Conservation (phyloP, 2,888 invertebrate species). For the Unio delphinus region DNA sequence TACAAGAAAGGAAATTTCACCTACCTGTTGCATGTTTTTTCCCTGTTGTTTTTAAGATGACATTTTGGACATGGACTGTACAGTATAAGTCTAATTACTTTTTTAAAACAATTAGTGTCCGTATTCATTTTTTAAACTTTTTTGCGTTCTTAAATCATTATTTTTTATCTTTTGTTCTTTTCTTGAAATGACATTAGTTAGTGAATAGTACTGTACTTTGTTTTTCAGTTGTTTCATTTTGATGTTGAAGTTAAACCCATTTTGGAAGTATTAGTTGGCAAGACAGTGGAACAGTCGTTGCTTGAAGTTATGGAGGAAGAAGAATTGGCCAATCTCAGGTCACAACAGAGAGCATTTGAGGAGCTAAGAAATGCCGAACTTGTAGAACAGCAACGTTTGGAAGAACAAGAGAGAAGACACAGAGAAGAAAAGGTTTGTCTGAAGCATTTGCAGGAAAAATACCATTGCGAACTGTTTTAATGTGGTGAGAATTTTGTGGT, state of each 20-base stretch:
- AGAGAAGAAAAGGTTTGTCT: slow-evolving; percentile 68
- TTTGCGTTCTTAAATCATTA: not conserved
- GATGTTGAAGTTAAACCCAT: slow-evolving; percentile 92
- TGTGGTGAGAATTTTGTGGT: no score
- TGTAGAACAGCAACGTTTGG: slow-evolving; percentile 85
- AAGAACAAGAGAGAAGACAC: slow-evolving; percentile 80
- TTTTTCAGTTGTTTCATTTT: slow-evolving; percentile 85
- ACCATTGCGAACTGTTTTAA: no score
- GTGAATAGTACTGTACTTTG: slow-evolving; percentile 5
- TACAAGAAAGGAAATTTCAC: no score
- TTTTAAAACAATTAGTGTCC: no score
- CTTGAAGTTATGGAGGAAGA: slow-evolving; percentile 94
- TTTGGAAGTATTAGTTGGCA: slow-evolving; percentile 89
- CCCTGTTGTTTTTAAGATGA: no score
- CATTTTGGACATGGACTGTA: no score
- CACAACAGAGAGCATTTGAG: slow-evolving; percentile 83
- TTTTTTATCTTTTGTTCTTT: not conserved
- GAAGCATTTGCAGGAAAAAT: not conserved
- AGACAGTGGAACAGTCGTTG: slow-evolving; percentile 90
- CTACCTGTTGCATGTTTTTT: no score
- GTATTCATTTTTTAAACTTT: no score
- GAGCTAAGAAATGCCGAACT: slow-evolving; percentile 85
- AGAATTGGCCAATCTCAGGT: slow-evolving; percentile 85
- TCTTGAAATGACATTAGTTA: not conserved
- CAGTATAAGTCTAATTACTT: no score